A percentile compares a stretch with the other conserved stretches of the same genome.
phyloP scores from a whole-genome alignment of 2,797 vertebrate species.

The Hydrophis major region DNA sequence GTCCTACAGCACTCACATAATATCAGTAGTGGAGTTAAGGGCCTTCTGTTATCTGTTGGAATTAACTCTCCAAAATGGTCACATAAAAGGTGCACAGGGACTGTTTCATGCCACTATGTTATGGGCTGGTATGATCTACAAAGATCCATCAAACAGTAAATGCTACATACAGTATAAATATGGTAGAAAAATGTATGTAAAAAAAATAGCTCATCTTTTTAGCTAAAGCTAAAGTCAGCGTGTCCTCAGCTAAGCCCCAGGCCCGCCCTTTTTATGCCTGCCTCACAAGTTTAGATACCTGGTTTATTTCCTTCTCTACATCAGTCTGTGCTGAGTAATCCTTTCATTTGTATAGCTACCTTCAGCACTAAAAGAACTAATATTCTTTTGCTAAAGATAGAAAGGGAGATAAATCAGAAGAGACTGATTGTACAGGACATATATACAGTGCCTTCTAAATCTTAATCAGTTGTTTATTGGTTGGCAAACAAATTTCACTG shows the following conservation, averaged over 20 bases:
- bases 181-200: background rate
- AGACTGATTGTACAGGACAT: conserved; percentile 71
- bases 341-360: conserved; percentile 56
- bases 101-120: background rate
- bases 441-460: conserved; percentile 80
- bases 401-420: conserved; percentile 54
- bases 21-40: background rate
- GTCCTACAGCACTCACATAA: background rate
- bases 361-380: conserved; percentile 41
- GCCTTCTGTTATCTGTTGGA: background rate
- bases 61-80: background rate
- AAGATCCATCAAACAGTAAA: background rate
- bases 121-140: background rate
- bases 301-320: conserved; percentile 28
- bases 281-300: conserved; percentile 27
- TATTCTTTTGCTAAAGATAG: conserved; percentile 49
- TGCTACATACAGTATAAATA: background rate
- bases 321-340: conserved; percentile 63
- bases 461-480: conserved; percentile 93
- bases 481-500: conserved; percentile 96
- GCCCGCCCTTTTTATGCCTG: background rate
- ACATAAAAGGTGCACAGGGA: background rate
- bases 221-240: conserved; percentile 43
- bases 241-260: conserved; percentile 33
- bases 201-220: background rate